These are phyloP conservation scores for Polia nebulosa DNA, from an alignment of 2,888 invertebrate genomes.

Conservation along the genomic window DNA sequence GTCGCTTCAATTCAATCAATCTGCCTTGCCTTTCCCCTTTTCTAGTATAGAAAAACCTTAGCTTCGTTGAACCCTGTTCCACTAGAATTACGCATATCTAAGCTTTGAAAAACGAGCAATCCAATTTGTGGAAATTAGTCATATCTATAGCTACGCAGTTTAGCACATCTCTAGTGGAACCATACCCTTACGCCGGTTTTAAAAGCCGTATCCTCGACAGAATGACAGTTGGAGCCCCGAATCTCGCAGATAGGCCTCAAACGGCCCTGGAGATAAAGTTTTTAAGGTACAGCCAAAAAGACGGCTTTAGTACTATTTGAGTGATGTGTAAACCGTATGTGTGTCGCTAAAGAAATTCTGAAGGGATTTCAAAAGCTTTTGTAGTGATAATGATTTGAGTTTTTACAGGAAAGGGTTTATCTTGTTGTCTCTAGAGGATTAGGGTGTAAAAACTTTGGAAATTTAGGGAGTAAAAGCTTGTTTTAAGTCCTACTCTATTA, in stretches of 20 bases:
- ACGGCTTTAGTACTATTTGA: slow-evolving; percentile 35
- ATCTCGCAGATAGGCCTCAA: slow-evolving; percentile 31
- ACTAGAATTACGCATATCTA: no score
- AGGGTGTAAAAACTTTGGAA: not conserved
- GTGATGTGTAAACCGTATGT: slow-evolving; percentile 45
- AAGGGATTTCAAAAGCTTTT: slow-evolving; percentile 40
- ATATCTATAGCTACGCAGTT: no score
- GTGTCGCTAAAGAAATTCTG: slow-evolving; percentile 45
- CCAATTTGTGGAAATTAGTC: no score
- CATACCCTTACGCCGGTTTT: no score
- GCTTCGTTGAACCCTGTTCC: no score
- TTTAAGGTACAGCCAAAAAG: slow-evolving; percentile 31
- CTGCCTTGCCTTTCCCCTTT: no score
- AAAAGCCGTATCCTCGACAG: slow-evolving; percentile 21
- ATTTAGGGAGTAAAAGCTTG: not conserved
- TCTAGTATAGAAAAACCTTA: no score
- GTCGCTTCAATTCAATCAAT: no score
- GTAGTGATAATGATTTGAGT: slow-evolving; percentile 29
- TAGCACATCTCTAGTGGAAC: no score
- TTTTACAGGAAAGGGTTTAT: slow-evolving; percentile 24
- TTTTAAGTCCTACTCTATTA: not conserved
- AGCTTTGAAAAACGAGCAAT: no score
- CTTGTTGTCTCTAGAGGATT: slow-evolving; percentile 9
- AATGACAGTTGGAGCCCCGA: slow-evolving; percentile 46
- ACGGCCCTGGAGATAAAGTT: slow-evolving; percentile 33